These are phyloP conservation scores for honey bee (Apis mellifera) DNA, from an alignment of 1,140 invertebrate genomes.

Conservation along the genomic window DNA sequence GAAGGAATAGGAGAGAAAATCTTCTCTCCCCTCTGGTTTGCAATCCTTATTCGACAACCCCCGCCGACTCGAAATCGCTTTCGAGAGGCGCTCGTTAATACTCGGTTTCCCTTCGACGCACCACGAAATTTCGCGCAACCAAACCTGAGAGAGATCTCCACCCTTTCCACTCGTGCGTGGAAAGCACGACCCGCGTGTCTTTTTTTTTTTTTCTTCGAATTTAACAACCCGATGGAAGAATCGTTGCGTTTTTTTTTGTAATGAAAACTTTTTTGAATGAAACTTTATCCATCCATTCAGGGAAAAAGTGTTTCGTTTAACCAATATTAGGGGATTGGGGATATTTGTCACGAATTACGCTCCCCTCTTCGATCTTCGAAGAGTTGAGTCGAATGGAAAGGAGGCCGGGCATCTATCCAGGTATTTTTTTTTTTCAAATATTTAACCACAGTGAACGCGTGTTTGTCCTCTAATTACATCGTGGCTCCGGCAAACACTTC, in stretches of 20 bases:
- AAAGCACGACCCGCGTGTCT: background rate
- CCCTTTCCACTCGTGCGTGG: slow-evolving; percentile 17
- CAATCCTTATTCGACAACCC: slow-evolving; percentile 38
- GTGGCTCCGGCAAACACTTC: background rate
- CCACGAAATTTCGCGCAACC: slow-evolving; percentile 40
- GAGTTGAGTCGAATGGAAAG: background rate
- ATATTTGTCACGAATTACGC: background rate
- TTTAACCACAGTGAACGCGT: slow-evolving; percentile 13
- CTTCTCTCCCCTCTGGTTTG: slow-evolving; percentile 38
- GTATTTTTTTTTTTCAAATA: slow-evolving; percentile 9
- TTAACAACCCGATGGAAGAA: background rate
- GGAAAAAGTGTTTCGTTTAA: background rate
- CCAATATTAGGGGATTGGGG: background rate
- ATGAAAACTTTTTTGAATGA: too few relatives aligned
- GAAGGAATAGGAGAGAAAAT: slow-evolving; percentile 65
- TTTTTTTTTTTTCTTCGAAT: background rate
- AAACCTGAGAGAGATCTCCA: slow-evolving; percentile 17
- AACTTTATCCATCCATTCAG: background rate
- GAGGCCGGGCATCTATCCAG: too few relatives aligned
- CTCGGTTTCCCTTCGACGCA: slow-evolving; percentile 51
- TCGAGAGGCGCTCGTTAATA: slow-evolving; percentile 70
- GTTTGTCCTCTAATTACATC: slow-evolving; percentile 32
- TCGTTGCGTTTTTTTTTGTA: background rate
- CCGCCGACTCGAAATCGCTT: slow-evolving; percentile 59
- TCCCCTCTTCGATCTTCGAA: background rate